Base-by-base conservation (phyloP, 2,113 vertebrate species). In the Calypte anna region DNA sequence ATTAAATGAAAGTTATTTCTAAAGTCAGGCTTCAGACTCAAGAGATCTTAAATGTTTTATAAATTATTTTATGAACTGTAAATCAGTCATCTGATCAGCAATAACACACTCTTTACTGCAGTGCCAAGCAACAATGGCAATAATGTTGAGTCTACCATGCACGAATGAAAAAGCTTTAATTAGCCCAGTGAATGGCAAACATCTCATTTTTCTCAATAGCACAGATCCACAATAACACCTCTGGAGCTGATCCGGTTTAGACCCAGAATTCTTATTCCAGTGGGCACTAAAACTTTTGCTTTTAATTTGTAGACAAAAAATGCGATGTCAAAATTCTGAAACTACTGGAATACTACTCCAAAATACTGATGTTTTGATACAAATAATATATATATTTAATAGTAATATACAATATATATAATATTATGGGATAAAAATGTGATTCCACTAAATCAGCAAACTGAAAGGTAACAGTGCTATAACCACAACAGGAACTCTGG, bases 141-240 rank as follows among this genome's bases (percentile, higher is more conserved):
- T 83, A 88, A 83, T 67, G 67, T 25, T 82, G 78, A 64, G 79
- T 75, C 66, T 91, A 75, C 58, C 59, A 76, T 64, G 59, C 85
- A 80, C n/a, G 43, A 95, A 78, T 75, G 68, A 57, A 92, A 93
- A 88, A 81, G 33, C 28, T 87, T 73, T 94, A 91, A 91, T 88
- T 91, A 95, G 82, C 63, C 50, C 54, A 82, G 59, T 28, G 81
- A 91, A 90, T 82, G 66, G 38, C 38, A 94, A 96, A 80, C 9
- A 38, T 61, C 66, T 91, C 58, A 8, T 51, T 94, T 87, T 62
- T 77, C 74, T 90, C 51, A 68, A 31, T 6, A 53, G 33, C 15
- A 10, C 28, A 14, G 5, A 36, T 10, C 62, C 36, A 43, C 4
- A 1, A 30, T 43, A 80, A 36, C 38, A 76, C 40, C 30, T 57